phyloP scores from a whole-genome alignment of 2,888 invertebrate species.

The Lapara coniferarum region DNA sequence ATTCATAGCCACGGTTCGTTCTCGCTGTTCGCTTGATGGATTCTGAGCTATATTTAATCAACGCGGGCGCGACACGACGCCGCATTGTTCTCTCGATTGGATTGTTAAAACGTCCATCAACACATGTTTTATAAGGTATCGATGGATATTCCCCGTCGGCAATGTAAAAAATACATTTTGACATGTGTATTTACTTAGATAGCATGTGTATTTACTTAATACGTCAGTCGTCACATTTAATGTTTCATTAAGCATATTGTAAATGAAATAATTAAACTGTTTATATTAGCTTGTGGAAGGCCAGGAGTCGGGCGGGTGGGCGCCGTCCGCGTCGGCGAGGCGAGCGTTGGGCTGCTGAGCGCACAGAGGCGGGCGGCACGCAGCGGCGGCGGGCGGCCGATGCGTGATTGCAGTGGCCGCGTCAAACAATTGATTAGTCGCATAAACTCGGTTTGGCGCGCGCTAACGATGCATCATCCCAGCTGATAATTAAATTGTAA shows the following conservation, averaged over 20 bases:
- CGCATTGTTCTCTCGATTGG: slow-evolving; percentile 77
- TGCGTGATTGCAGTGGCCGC: slow-evolving; percentile 81
- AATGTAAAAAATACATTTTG: background rate
- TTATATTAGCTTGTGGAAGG: background rate
- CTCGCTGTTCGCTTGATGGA: slow-evolving; percentile 75
- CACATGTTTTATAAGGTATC: slow-evolving; percentile 66
- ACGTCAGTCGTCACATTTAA: background rate
- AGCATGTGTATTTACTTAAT: background rate
- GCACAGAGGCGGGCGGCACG: slow-evolving; percentile 32
- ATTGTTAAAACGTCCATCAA: slow-evolving; percentile 65
- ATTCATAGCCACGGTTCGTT: slow-evolving; percentile 80
- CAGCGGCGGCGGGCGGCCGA: slow-evolving; percentile 50
- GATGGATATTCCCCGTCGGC: slow-evolving; percentile 47
- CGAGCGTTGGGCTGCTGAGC: slow-evolving; percentile 16
- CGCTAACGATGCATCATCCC: slow-evolving; percentile 83
- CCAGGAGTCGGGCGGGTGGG: slow-evolving; percentile 25
- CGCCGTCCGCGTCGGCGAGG: slow-evolving; percentile 24
- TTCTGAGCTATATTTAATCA: slow-evolving; percentile 82
- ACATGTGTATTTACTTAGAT: background rate
- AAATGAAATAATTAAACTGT: background rate
- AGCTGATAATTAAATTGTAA: slow-evolving; percentile 82
- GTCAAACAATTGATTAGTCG: slow-evolving; percentile 84
- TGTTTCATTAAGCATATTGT: background rate
- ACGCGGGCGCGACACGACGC: slow-evolving; percentile 70
- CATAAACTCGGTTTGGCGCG: slow-evolving; percentile 83